Percentiles rank a stretch among this genome's conserved stretches.
These are phyloP conservation scores for Leptinotarsa rubiginosa DNA, from an alignment of 2,888 invertebrate genomes.

Conservation along the genomic window DNA sequence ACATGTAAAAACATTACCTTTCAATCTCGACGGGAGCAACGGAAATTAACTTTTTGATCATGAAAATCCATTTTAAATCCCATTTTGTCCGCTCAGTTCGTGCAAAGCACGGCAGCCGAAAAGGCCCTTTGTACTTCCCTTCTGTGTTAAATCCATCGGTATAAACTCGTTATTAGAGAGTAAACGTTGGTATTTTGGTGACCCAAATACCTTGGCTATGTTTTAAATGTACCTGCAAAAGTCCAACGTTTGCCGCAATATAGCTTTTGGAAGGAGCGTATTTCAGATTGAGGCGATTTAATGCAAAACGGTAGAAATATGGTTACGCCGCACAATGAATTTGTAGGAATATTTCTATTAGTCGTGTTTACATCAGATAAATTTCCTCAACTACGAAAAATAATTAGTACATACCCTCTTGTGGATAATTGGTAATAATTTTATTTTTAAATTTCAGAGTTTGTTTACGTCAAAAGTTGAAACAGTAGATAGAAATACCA, in stretches of 20 bases:
- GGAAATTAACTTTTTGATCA: constrained; percentile 23
- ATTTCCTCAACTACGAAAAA: too few species aligned
- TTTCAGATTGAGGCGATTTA: not conserved
- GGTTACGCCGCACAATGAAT: not conserved
- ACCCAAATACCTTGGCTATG: constrained; percentile 10
- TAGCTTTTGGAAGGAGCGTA: not conserved
- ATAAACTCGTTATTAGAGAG: constrained; percentile 16
- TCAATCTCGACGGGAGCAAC: constrained; percentile 15
- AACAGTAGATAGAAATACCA: too few species aligned
- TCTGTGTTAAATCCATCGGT: not conserved
- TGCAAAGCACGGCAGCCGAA: not conserved
- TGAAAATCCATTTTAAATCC: constrained; percentile 22
- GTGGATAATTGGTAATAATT: too few species aligned
- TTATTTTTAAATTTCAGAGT: too few species aligned
- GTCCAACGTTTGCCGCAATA: constrained; percentile 6
- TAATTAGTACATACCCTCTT: too few species aligned
- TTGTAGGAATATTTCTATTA: not conserved
- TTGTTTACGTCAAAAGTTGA: too few species aligned
- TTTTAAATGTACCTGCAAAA: constrained; percentile 6
- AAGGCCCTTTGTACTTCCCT: not conserved
- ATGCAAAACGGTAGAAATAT: not conserved
- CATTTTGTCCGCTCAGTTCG: constrained; percentile 19
- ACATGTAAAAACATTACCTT: constrained; percentile 8
- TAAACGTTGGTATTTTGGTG: constrained; percentile 14
- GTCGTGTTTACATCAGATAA: too few species aligned